Evolutionary conservation across 2,888 invertebrate species (phyloP), one percentile per base, ranked within the genome.

Genomic region (Seira sanloemensis): DNA sequence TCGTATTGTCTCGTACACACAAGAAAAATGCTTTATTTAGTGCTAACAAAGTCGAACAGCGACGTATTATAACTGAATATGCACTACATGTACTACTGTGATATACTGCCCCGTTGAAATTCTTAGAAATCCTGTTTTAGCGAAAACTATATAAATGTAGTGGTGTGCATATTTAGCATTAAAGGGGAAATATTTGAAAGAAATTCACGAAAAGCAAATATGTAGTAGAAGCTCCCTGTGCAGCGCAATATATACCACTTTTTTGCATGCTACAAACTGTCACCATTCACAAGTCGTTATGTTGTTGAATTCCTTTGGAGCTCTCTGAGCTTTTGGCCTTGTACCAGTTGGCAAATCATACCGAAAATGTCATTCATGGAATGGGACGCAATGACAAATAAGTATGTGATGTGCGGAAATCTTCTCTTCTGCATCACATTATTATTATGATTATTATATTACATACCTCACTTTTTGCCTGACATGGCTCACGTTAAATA

Each of bases 331-430:
- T 78, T 78, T 71, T 81, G 85, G 76, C 85, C 85, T 85, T 85
- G 85, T 85, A 81, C 80, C 75, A 85, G 74, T 85, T 85, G 85
- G 85, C 85, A 85, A 76, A 81, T 81, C 77, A 68, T 58, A 81
- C 78, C 26, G 72, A 76, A 85, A 78, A 85, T 83, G 82, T 83
- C 82, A 82, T 82, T 82, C 72, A 72, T 72, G 58, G 27, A 71
- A 78, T 78, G 71, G 69, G 78, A 78, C 27, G 78, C 71, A 71
- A n/a, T 78, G 78, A 78, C 78, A 78, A 78, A 78, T 78, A 78
- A 78, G 78, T 65, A 71, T 77, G 77, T 69, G 77, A 71, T 78
- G 78, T 78, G 71, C 7, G 50, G 73, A 68, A 68, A 37, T 65
- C 16, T 26, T 58, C 18, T 54, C 27, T 27, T 69, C 1, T 62